Evolutionary conservation across 2,888 invertebrate genomes (phyloP).

Genomic region (Plusia festucae): DNA sequence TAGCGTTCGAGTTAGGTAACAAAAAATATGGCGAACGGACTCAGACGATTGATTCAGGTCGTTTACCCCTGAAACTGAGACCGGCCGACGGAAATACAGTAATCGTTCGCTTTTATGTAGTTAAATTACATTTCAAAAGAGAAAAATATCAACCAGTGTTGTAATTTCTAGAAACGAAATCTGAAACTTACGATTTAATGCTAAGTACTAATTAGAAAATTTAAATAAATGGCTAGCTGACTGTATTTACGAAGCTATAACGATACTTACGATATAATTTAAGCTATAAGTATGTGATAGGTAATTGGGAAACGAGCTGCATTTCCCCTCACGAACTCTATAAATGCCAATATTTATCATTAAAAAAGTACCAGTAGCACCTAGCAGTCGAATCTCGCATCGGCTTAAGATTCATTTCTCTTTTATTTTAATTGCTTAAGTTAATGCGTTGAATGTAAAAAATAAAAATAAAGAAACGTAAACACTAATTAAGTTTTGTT

Average conservation of each 20-base stretch:
- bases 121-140: conserved; percentile 47
- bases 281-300: too few relatives aligned
- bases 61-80: conserved; percentile 78
- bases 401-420: neutral
- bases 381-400: neutral
- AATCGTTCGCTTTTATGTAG: conserved; percentile 55
- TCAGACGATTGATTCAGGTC: conserved; percentile 80
- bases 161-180: conserved; percentile 16
- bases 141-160: conserved; percentile 30
- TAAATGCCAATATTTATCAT: neutral
- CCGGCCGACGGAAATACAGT: conserved; percentile 64
- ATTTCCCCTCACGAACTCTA: conserved; percentile 5
- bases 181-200: conserved; percentile 31
- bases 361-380: too few relatives aligned
- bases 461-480: conserved; percentile 3
- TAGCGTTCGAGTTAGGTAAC: conserved; percentile 51
- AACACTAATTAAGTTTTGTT: conserved; percentile 4
- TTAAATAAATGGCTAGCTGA: conserved; percentile 23
- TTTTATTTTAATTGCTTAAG: neutral
- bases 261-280: too few relatives aligned
- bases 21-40: conserved; percentile 65
- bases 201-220: conserved; percentile 40
- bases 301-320: conserved; percentile 11
- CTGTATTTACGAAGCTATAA: conserved; percentile 15
- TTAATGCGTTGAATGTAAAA: conserved; percentile 1